Evolutionary conservation across 2,888 invertebrate genomes (phyloP).

Genomic region (Cerastoderma edule): DNA sequence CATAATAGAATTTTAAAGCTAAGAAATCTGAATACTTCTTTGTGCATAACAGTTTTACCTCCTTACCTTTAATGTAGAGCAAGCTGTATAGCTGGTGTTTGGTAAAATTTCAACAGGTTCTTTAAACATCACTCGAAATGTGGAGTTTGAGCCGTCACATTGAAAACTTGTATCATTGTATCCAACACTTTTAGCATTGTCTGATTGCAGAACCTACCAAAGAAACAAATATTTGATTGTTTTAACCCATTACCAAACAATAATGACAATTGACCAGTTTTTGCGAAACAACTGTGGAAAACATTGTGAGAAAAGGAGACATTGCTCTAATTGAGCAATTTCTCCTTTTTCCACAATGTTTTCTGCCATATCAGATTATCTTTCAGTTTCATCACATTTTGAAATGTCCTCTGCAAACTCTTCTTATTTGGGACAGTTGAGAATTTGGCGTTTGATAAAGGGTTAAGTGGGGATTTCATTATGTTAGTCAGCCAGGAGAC

Average conservation of each 20-base stretch:
- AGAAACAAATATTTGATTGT: no score
- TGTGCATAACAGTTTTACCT: no score
- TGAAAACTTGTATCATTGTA: constrained; percentile 91
- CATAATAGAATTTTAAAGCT: no score
- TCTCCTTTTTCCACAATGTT: neutral
- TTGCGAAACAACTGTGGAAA: neutral
- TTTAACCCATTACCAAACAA: no score
- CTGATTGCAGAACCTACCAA: constrained; percentile 88
- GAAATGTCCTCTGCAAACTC: no score
- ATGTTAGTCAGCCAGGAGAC: no score
- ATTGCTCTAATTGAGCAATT: neutral
- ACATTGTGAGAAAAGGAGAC: constrained; percentile 9
- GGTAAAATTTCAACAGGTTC: constrained; percentile 92
- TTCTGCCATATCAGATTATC: neutral
- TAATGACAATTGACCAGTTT: no score
- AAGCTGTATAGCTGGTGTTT: constrained; percentile 91
- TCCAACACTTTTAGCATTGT: constrained; percentile 89
- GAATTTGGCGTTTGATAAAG: no score
- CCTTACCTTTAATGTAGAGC: constrained; percentile 90
- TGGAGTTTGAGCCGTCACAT: constrained; percentile 91
- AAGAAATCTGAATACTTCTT: no score
- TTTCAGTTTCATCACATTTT: no score
- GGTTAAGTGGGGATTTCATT: no score
- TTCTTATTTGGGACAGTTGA: no score
- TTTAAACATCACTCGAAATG: constrained; percentile 92